Percentiles rank a stretch among this genome's conserved stretches.
Evolutionary conservation across 2,113 vertebrate genomes (phyloP).

Genomic region (Cinclus mexicanus): DNA sequence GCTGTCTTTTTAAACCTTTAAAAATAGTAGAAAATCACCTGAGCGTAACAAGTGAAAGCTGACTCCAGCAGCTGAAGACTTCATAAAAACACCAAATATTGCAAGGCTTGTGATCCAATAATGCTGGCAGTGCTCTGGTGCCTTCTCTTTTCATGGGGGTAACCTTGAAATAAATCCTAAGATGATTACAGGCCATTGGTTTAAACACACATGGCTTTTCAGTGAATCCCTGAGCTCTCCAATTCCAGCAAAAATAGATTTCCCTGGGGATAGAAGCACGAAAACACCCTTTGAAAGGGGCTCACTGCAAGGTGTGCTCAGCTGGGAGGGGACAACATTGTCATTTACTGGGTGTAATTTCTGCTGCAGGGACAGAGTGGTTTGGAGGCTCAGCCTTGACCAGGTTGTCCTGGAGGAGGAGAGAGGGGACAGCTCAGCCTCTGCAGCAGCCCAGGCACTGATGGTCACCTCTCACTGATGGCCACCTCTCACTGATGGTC

Average conservation of each 20-base stretch:
- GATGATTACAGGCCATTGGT: neutral
- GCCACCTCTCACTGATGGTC: no score
- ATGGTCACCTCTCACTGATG: no score
- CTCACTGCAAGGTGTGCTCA: neutral
- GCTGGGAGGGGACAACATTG: neutral
- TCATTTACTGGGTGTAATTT: neutral
- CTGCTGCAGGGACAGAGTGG: neutral
- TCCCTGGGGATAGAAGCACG: neutral
- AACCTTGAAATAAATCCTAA: slow-evolving; percentile 26
- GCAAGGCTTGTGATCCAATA: neutral
- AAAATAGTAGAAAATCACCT: neutral
- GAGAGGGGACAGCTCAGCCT: neutral
- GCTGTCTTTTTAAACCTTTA: neutral
- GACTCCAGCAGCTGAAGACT: neutral
- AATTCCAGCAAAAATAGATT: neutral
- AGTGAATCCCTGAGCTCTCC: neutral
- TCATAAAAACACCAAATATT: neutral
- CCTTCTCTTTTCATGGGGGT: neutral
- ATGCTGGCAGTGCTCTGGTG: neutral
- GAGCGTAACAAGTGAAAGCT: neutral
- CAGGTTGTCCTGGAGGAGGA: neutral
- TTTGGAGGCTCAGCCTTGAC: neutral
- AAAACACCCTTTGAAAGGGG: neutral
- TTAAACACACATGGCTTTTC: neutral
- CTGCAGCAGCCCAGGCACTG: neutral